Evolutionary conservation across 2,888 invertebrate species (phyloP).

Genomic region (Colostygia pectinataria): DNA sequence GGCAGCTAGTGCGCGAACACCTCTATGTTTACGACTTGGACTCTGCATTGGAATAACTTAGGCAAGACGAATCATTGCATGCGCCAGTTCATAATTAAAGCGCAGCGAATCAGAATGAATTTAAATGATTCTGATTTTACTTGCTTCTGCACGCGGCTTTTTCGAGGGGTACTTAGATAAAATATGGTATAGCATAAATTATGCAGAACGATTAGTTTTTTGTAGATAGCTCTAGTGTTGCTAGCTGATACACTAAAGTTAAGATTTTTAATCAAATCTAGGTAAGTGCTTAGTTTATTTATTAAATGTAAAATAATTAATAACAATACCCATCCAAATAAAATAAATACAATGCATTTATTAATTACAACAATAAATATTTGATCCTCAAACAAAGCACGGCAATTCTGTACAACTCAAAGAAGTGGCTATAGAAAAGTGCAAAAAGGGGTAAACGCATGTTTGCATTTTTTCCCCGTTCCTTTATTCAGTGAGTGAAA

Average conservation of each 20-base stretch:
- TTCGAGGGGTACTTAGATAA: too few species aligned
- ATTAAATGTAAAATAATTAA: too few species aligned
- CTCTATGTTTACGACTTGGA: slow-evolving; percentile 21
- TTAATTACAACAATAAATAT: slow-evolving; percentile 8
- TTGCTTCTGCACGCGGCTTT: too few species aligned
- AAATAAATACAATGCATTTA: not conserved
- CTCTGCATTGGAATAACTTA: slow-evolving; percentile 17
- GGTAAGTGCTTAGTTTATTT: too few species aligned
- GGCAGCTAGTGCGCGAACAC: not conserved
- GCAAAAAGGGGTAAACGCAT: slow-evolving; percentile 42
- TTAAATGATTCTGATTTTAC: too few species aligned
- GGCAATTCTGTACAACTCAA: slow-evolving; percentile 24
- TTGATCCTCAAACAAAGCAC: slow-evolving; percentile 5
- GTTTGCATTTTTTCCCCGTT: slow-evolving; percentile 28
- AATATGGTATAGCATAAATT: too few species aligned
- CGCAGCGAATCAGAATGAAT: slow-evolving; percentile 2
- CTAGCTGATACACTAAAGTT: too few species aligned
- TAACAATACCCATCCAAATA: slow-evolving; percentile 1
- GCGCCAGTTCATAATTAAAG: slow-evolving; percentile 1
- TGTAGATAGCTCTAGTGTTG: too few species aligned
- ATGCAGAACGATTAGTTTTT: too few species aligned
- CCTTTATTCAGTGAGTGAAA: slow-evolving; percentile 44
- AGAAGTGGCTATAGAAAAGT: slow-evolving; percentile 39
- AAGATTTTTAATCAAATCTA: too few species aligned
- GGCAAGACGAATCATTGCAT: slow-evolving; percentile 2